These are phyloP conservation scores for Agrochola circellaris DNA, from an alignment of 2,888 invertebrate genomes.

Conservation along the genomic window DNA sequence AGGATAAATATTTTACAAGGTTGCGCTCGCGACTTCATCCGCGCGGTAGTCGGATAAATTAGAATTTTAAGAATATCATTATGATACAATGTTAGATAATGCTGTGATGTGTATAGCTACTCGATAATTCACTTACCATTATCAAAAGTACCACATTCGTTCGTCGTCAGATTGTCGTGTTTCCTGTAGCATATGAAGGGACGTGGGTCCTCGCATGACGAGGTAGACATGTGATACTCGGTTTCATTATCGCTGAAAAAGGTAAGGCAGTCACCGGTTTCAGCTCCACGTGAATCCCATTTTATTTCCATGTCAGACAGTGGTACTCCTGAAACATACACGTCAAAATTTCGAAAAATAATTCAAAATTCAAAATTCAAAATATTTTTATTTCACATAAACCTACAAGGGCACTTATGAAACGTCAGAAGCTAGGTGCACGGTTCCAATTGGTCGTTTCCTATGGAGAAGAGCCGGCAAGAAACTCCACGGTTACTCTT, in stretches of 20 bases:
- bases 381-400: no score
- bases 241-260: neutral
- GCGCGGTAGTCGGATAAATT: neutral
- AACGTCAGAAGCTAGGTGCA: no score
- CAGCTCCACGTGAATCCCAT: neutral
- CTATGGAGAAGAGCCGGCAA: no score
- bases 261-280: constrained; percentile 11
- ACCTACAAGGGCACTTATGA: no score
- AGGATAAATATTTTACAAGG: neutral
- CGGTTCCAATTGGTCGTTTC: no score
- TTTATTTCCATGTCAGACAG: constrained; percentile 29
- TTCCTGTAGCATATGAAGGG: constrained; percentile 31
- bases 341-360: neutral
- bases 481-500: no score
- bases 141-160: constrained; percentile 45
- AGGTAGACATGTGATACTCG: neutral
- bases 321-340: constrained; percentile 30
- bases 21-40: neutral
- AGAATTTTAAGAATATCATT: neutral
- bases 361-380: no score
- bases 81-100: no score
- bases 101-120: no score
- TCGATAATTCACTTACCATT: constrained; percentile 1
- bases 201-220: neutral
- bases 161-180: neutral